Evolutionary conservation across 2,113 vertebrate species (phyloP).

Genomic region (Procavia capensis): DNA sequence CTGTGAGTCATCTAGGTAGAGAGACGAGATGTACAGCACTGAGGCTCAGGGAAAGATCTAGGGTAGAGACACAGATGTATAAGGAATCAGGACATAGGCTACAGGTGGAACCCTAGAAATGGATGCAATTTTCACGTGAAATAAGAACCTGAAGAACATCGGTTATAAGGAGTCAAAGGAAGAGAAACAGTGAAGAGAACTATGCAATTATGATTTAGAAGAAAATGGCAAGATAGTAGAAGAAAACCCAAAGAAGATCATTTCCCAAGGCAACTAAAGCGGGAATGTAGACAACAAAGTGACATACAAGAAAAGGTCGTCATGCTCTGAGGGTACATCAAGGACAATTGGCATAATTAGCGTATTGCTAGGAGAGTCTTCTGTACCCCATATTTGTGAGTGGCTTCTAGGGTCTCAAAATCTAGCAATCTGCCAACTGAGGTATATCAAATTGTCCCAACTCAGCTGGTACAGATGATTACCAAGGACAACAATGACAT

Average conservation of each 20-base stretch:
- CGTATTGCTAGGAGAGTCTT: too few species aligned
- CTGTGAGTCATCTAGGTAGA: fast-evolving
- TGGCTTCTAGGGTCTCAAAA: too few species aligned
- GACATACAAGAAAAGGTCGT: neutral
- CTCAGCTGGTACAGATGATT: too few species aligned
- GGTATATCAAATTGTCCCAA: too few species aligned
- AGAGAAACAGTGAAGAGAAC: neutral
- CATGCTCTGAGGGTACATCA: too few species aligned
- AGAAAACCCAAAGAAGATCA: neutral
- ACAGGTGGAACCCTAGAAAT: neutral
- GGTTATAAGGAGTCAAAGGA: neutral
- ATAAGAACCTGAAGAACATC: neutral
- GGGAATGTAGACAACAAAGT: neutral
- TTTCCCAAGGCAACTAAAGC: neutral
- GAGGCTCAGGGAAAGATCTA: neutral
- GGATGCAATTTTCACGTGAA: neutral
- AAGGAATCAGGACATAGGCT: neutral
- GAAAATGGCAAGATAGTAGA: neutral
- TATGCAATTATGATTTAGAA: neutral
- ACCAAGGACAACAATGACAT: too few species aligned
- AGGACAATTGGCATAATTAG: too few species aligned
- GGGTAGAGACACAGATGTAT: neutral
- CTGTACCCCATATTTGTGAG: too few species aligned
- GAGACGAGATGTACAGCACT: neutral
- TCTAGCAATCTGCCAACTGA: too few species aligned